Evolutionary conservation across 2,888 invertebrate species (phyloP), one percentile per base, ranked within the genome.

Genomic region (Dicyrtoma fusca): DNA sequence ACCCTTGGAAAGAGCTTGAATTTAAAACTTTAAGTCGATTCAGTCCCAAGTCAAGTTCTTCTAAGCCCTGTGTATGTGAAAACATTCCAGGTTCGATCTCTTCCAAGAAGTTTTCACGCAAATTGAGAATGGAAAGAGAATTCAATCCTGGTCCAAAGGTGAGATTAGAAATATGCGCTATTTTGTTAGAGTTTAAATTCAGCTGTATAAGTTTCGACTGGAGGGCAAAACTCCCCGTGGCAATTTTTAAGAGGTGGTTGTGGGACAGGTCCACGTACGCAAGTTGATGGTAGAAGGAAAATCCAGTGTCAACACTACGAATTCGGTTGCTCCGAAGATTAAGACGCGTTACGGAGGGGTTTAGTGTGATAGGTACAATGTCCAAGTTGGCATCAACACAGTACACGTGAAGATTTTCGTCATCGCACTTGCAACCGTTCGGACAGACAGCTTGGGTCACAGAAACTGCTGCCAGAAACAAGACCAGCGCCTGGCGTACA

Each of bases 311-410:
- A 79, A 94, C 91, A 17, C 91, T 92, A 83, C 92, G 92, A 81
- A 94, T 93, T 82, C 90, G 90, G 84, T 94, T 94, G 84, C 91
- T 78, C 81, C 90, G 89, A 76, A 94, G 88, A 80, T 92, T 91
- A 81, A 94, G 88, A 69, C 92, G 88, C 83, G 92, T 92, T 76
- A 94, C 92, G 81, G 92, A 91, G 51, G 96, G 96, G 85, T 95
- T 95, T 76, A 95, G 86, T 1, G 94, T 92, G 82, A 95, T 95
- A 75, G 95, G 95, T 75, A 95, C 88, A 69, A 94, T 92, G 85
- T 94, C 94, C 75, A 95, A 87, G 79, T 91, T 91, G 82, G 92
- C 92, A 82, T 90, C 90, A 81, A 92, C 90, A 85, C 95, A 95
- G 79, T 90, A 89, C 63, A 94, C 95, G 72, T 92, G 91, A 79